phyloP scores from a whole-genome alignment of 2,888 invertebrate species.

The Morpho helenor region DNA sequence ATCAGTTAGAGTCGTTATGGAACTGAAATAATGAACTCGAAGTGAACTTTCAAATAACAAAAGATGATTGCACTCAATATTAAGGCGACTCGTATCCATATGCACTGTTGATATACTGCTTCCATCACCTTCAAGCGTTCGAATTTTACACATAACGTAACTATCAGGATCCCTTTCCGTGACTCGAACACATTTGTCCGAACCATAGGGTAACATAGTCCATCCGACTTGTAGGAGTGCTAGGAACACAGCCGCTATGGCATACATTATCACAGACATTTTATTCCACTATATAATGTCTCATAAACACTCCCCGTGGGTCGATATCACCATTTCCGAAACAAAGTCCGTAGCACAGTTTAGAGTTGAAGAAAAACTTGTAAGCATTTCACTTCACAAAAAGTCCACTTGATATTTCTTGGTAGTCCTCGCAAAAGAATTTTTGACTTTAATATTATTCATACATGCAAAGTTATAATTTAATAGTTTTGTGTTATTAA shows the following conservation, averaged over 20 bases:
- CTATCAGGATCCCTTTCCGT: constrained; percentile 68
- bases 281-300: constrained; percentile 74
- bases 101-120: constrained; percentile 81
- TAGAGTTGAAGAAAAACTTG: constrained; percentile 66
- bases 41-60: constrained; percentile 89
- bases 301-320: constrained; percentile 78
- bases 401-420: constrained; percentile 37
- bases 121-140: constrained; percentile 84
- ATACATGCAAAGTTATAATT: constrained; percentile 45
- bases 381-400: constrained; percentile 72
- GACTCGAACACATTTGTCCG: constrained; percentile 69
- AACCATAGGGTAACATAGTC: constrained; percentile 74
- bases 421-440: constrained; percentile 40
- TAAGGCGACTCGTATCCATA: constrained; percentile 85
- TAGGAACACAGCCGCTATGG: constrained; percentile 67
- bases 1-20: constrained; percentile 86
- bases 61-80: constrained; percentile 87
- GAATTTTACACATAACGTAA: constrained; percentile 83
- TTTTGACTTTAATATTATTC: constrained; percentile 43
- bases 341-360: constrained; percentile 73
- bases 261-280: constrained; percentile 76
- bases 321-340: constrained; percentile 79
- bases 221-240: constrained; percentile 76
- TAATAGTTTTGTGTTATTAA: constrained; percentile 62
- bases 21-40: constrained; percentile 84